Evolutionary conservation across 2,888 invertebrate species (phyloP).

Genomic region (Cheilosia variabilis): DNA sequence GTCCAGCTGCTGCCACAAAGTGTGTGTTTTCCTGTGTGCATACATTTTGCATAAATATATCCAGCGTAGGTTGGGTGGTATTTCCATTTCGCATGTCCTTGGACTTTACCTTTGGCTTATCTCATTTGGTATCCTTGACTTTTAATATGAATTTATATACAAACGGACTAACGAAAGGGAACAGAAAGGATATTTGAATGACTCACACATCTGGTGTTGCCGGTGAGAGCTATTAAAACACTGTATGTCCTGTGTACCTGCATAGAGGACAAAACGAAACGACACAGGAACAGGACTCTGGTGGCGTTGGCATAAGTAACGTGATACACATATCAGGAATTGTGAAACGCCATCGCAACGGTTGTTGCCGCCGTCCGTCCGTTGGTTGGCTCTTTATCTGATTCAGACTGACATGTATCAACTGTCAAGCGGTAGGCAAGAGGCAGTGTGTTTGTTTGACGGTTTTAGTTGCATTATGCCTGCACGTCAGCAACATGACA

Average conservation of each 20-base stretch:
- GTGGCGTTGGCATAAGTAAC: constrained; percentile 24
- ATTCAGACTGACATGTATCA: constrained; percentile 75
- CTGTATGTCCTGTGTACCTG: not conserved
- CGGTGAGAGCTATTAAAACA: constrained; percentile 9
- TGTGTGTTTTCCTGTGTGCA: constrained; percentile 14
- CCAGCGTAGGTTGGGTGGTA: constrained; percentile 22
- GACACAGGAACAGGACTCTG: not conserved
- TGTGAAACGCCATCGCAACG: constrained; percentile 63
- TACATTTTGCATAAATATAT: constrained; percentile 52
- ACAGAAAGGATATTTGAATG: constrained; percentile 62
- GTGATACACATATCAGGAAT: constrained; percentile 64
- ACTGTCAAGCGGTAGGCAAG: constrained; percentile 48
- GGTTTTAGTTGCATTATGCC: constrained; percentile 13
- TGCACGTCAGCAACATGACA: not conserved
- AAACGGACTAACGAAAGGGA: constrained; percentile 32
- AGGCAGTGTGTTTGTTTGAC: not conserved
- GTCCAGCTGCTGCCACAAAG: constrained; percentile 57
- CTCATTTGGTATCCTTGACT: constrained; percentile 55
- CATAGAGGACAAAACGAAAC: not conserved
- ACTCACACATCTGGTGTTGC: constrained; percentile 65
- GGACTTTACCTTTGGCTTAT: constrained; percentile 66
- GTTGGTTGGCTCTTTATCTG: constrained; percentile 61
- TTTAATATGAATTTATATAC: constrained; percentile 53
- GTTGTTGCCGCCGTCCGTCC: constrained; percentile 22
- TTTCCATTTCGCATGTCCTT: constrained; percentile 50